Evolutionary conservation across 1,140 invertebrate species (phyloP), one percentile per base, ranked within the genome.

Genomic region (Glomeris maerens): DNA sequence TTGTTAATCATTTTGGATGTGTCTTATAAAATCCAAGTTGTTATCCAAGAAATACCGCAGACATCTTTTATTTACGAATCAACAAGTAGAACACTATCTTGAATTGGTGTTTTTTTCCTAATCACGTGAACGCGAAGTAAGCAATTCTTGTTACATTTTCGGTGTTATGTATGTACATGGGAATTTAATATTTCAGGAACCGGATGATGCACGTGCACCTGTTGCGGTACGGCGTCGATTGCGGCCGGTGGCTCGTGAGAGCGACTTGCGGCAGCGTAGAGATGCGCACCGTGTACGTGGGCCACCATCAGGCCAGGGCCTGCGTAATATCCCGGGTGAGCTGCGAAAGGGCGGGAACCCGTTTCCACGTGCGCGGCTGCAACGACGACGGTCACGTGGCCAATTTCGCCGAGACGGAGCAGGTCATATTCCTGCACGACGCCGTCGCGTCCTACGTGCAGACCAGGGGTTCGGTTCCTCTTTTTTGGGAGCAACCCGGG

Each of bases 401-500:
- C 1, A 99, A 99, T 74, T 98, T 98, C 77, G 93, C 98, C 7
- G 96, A 99, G 77, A 98, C 94, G 0, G 96, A 99, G 70, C 96
- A 98, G 72, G 78, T 86, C 1, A 87, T 94, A 52, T 90, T 81
- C 62, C 72, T 97, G 56, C 91, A 97, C 64, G 81, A 74, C 27
- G 59, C 85, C 59, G 83, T 76, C 27, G 60, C 66, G 10, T 79
- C 77, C 2, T 76, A 72, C 62, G 61, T 79, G 14, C 74, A 79
- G 60, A 96, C 89, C 0, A 76, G 95, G 57, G 95, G 95, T 0
- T 98, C 93, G 0, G 91, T 99, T 4, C 94, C 94, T 2, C 67
- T 98, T 7, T 98, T 98, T 69, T 98, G 94, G 91, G 95, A 98
- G 66, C 95, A 98, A 63, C 92, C 94, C 1, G 95, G 95, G n/a